Evolutionary conservation across 2,888 invertebrate species (phyloP), one percentile per base, ranked within the genome.

Genomic region (Odontothrips loti): DNA sequence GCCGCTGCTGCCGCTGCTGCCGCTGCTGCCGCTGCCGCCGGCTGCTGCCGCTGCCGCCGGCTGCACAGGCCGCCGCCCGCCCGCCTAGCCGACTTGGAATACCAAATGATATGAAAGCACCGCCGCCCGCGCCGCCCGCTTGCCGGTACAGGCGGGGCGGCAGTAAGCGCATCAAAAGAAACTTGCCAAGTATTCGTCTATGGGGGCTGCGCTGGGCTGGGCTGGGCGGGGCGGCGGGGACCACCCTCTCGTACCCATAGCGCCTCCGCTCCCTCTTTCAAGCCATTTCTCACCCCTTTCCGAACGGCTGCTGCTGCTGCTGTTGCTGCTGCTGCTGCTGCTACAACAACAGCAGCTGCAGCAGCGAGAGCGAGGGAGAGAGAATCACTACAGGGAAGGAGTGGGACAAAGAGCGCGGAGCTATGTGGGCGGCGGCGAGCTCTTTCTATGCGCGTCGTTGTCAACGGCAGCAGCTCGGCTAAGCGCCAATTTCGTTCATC

Each of bases 141-240:
- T 23, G 1, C 23, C n/a, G 23, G 63, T 15, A 20, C 2, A n/a
- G 51, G 4, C 51, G 9, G 51, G 51, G 58, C 58, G 17, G 11
- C 68, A 27, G 68, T 75, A 75, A 75, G 68, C 68, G 68, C 68
- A 11, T 75, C 68, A 75, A 75, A 75, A 75, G 68, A 75, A 75
- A 75, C 68, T 75, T 27, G 68, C 68, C 68, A 75, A 75, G 27
- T 27, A 27, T 10, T 27, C 27, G 34, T 6, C 34, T 43, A 43
- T 43, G 34, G 34, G 34, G 34, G 63, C 83, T 83, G 75, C 84
- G 85, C 68, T 85, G 85, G 81, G 86, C 83, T 82, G 85, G 84
- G 58, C 84, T 85, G 47, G n/a, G n/a, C n/a, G n/a, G n/a, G n/a
- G n/a, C n/a, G n/a, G n/a, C n/a, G n/a, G n/a, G n/a, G n/a, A n/a